Evolutionary conservation across 2,797 vertebrate species (phyloP), one percentile per base, ranked within the genome.

Genomic region (Pampus argenteus): DNA sequence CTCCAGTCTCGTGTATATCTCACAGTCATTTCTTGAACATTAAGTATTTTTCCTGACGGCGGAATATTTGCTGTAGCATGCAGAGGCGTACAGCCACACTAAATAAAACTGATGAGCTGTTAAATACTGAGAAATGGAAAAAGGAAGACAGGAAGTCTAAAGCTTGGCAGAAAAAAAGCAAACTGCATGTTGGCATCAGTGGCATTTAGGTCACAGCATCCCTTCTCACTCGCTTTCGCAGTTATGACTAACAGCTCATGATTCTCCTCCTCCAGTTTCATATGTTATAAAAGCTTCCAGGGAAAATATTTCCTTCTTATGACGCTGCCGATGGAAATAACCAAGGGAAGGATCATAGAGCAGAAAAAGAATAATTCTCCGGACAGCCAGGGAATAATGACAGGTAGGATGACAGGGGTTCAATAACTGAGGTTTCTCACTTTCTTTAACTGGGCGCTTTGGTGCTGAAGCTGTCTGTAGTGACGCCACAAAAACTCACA

Each of bases 131-230:
- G 66, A 83, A 76, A 79, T 72, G 74, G 63, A 75, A 84, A 84
- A 79, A 40, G 79, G 69, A 82, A 78, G 80, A 86, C 51, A 17
- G n/a, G n/a, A n/a, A n/a, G 66, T 56, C 36, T 57, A 58, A 74
- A 83, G 79, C 76, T 81, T 17, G 2, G 65, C 26, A 61, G 14
- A 66, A 66, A 76, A 66, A 66, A 76, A 82, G 58, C 55, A 72
- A 81, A 79, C 13, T 73, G 78, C 68, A 51, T 29, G 66, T 63
- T 86, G 80, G 81, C 84, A 80, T 86, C 50, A 20, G 68, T 85
- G 80, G 83, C 87, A 88, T 88, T 83, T 79, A 78, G 85, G 90
- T 88, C 89, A 86, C 78, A 51, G 82, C 79, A 55, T 73, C 74
- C 50, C 75, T 82, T 76, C 72, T 79, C 78, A 26, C 48, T 64